Percentiles rank a stretch among this genome's conserved stretches.
phyloP scores from a whole-genome alignment of 2,797 vertebrate species.

The Huso huso region DNA sequence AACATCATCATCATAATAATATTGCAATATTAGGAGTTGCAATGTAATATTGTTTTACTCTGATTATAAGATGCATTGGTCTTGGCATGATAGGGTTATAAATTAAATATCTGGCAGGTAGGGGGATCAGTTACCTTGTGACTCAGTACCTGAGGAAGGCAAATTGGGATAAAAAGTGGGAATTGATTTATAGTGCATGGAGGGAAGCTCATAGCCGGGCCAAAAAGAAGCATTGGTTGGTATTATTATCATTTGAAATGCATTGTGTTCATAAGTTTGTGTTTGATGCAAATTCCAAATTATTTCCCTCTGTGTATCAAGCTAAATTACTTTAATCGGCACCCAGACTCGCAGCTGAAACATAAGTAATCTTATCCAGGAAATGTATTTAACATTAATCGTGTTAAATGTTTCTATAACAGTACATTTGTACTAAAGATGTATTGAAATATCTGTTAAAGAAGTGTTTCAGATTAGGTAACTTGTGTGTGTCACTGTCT shows the following conservation, averaged over 20 bases:
- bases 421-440: too few relatives aligned
- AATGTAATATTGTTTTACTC: background rate
- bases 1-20: background rate
- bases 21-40: background rate
- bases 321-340: too few relatives aligned
- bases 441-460: too few relatives aligned
- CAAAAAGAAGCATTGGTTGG: background rate
- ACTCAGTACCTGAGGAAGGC: background rate
- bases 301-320: too few relatives aligned
- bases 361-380: too few relatives aligned
- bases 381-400: too few relatives aligned
- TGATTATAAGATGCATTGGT: background rate
- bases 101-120: background rate
- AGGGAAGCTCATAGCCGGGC: background rate
- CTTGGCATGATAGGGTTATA: background rate
- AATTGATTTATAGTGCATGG: slow-evolving; percentile 6
- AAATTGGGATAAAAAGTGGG: slow-evolving; percentile 2
- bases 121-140: background rate
- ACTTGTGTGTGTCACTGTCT: too few relatives aligned
- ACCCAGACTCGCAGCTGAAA: too few relatives aligned
- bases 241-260: background rate
- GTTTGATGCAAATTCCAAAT: too few relatives aligned
- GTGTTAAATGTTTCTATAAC: too few relatives aligned
- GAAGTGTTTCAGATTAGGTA: too few relatives aligned
- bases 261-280: background rate